A percentile compares a stretch with the other conserved stretches of the same genome.
Conservation (phyloP, 2,888 invertebrate species). For the Drosophila paracracens region DNA sequence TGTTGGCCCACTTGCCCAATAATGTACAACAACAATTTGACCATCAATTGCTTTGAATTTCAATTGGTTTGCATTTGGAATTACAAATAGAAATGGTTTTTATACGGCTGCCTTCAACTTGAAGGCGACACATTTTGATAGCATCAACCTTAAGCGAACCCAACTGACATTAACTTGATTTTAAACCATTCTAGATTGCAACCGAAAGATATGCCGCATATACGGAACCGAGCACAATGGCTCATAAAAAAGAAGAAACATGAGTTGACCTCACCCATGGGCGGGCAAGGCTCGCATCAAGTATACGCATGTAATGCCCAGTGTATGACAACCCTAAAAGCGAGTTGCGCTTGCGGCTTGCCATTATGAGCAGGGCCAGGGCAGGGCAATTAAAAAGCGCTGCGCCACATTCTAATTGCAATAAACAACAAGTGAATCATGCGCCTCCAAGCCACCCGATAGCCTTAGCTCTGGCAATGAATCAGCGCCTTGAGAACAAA, state of each 20-base stretch:
- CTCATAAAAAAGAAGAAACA: conserved; percentile 35
- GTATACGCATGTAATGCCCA: conserved; percentile 10
- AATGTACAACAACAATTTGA: conserved; percentile 22
- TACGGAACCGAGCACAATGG: conserved; percentile 59
- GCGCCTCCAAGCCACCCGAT: not conserved
- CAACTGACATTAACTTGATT: conserved; percentile 25
- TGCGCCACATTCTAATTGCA: conserved; percentile 75
- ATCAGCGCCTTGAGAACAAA: conserved; percentile 59
- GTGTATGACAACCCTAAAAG: conserved; percentile 49
- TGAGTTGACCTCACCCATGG: conserved; percentile 50
- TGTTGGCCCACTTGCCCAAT: conserved; percentile 46
- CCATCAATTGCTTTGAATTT: conserved; percentile 73
- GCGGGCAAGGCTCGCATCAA: conserved; percentile 33
- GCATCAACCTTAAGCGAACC: conserved; percentile 18
- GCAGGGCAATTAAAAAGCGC: conserved; percentile 55
- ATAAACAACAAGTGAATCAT: conserved; percentile 44
- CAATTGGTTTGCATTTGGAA: conserved; percentile 65
- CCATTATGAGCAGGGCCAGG: conserved; percentile 50
- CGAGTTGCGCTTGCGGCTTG: conserved; percentile 24
- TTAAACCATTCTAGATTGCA: conserved; percentile 63
- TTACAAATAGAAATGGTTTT: conserved; percentile 63
- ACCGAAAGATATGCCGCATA: conserved; percentile 37
- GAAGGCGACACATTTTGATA: conserved; percentile 57
- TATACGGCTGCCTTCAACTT: conserved; percentile 55
- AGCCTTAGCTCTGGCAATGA: conserved; percentile 39